Evolutionary conservation across 2,113 vertebrate genomes (phyloP), one percentile per base, ranked within the genome.

Genomic region (Arothron firmamentum): DNA sequence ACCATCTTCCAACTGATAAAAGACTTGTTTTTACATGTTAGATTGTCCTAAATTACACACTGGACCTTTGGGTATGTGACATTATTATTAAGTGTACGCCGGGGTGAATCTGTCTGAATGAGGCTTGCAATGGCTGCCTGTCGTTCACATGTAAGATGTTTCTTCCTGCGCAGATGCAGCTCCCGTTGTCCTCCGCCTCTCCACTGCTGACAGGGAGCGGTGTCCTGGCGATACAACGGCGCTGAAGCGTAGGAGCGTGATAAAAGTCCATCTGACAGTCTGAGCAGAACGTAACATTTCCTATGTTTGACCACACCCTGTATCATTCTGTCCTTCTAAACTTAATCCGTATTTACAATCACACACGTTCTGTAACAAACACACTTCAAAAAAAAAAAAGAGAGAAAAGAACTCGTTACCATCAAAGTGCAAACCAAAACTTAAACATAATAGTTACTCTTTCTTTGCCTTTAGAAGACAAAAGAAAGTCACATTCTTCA

Each of bases 401-500:
- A 6, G 2, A 88, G 91, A 76, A 65, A 48, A 64, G 74, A 84
- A 85, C 74, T 86, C 75, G 81, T 85, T 85, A 81, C 68, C 83
- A 65, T 75, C 85, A 91, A 91, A 91, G 90, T 91, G 90, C 90
- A 90, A 90, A 86, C 79, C 72, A 87, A 87, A 87, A 84, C 82
- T 64, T 58, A 74, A 81, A 75, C 57, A 85, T 66, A 83, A 87
- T 42, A 72, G 56, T 64, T 81, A 70, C 51, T 81, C 84, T 82
- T 62, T 66, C 70, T 55, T 67, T 75, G 73, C 76, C 88, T 89
- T 89, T 69, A 75, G 71, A 87, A 87, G 88, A 70, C 86, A 64
- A 46, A 58, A 58, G 61, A 86, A 65, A 79, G 86, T 73, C 81
- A 98, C 95, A 96, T 97, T 97, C 95, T 98, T 98, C 94, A 97